phyloP scores from a whole-genome alignment of 1,140 invertebrate genomes.

The Teleogryllus occipitalis region DNA sequence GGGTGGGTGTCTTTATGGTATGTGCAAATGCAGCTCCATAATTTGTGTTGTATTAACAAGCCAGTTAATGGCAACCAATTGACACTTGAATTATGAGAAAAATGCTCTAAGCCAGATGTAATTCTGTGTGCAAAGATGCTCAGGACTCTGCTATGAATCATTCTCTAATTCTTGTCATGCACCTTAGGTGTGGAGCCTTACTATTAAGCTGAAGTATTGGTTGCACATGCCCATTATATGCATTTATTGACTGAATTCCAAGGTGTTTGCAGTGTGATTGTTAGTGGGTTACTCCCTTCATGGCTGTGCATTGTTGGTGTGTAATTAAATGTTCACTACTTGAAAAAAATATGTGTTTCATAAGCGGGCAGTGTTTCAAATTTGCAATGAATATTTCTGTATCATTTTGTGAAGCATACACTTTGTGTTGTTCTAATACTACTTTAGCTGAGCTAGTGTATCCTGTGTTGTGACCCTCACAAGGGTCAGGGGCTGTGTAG shows the following conservation, averaged over 20 bases:
- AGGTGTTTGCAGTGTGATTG: background rate
- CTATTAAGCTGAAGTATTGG: background rate
- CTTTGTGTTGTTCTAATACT: background rate
- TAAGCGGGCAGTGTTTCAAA: background rate
- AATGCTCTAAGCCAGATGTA: too few species aligned
- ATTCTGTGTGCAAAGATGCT: too few species aligned
- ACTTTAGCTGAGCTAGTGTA: background rate
- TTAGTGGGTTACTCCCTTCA: background rate
- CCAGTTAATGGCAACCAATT: too few species aligned
- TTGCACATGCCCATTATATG: background rate
- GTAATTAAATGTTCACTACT: background rate
- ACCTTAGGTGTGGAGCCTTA: background rate
- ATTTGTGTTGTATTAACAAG: background rate
- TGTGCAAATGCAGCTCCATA: background rate
- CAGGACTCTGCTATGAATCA: too few species aligned
- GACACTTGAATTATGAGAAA: too few species aligned
- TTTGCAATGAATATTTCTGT: background rate
- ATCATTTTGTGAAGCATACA: background rate
- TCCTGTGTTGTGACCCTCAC: background rate
- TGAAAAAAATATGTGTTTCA: background rate
- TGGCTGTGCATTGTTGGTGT: conserved; percentile 3
- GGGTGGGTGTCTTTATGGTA: background rate
- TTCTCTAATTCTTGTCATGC: background rate
- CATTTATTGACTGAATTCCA: conserved; percentile 5
- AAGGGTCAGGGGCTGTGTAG: background rate